phyloP scores from a whole-genome alignment of 2,797 vertebrate genomes.

The Siniperca scherzeri region DNA sequence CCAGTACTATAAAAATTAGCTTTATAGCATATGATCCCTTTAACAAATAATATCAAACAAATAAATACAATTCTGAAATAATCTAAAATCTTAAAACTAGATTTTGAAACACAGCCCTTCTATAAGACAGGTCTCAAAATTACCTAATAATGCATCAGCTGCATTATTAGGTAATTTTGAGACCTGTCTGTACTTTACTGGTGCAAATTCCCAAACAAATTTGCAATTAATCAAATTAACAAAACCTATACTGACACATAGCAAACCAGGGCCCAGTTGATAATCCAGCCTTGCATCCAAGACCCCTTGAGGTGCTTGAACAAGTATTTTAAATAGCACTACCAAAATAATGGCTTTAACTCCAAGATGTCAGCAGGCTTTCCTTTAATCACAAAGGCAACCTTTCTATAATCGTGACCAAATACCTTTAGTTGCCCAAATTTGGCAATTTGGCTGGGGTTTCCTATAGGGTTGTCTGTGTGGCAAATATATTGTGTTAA shows the following conservation, averaged over 20 bases:
- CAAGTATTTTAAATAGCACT: not conserved
- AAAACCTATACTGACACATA: not conserved
- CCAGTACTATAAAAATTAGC: not conserved
- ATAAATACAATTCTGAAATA: not conserved
- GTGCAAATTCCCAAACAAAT: not conserved
- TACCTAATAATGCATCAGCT: not conserved
- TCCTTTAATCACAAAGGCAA: not conserved
- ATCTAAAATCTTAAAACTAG: not conserved
- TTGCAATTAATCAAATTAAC: not conserved
- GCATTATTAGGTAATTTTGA: too few species aligned
- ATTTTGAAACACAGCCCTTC: not conserved
- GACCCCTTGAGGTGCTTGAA: not conserved
- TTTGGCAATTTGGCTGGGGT: not conserved
- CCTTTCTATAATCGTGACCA: not conserved
- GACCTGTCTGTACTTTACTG: not conserved
- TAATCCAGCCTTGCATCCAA: not conserved
- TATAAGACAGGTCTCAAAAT: not conserved
- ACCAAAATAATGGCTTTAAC: not conserved
- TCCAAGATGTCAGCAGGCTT: not conserved
- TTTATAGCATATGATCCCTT: not conserved
- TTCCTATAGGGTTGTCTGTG: not conserved
- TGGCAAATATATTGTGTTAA: not conserved
- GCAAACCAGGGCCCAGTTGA: not conserved
- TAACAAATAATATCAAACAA: not conserved
- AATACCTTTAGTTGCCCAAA: not conserved